Evolutionary conservation across 2,888 invertebrate genomes (phyloP), one percentile per base, ranked within the genome.

Genomic region (Stenoptilia bipunctidactyla): DNA sequence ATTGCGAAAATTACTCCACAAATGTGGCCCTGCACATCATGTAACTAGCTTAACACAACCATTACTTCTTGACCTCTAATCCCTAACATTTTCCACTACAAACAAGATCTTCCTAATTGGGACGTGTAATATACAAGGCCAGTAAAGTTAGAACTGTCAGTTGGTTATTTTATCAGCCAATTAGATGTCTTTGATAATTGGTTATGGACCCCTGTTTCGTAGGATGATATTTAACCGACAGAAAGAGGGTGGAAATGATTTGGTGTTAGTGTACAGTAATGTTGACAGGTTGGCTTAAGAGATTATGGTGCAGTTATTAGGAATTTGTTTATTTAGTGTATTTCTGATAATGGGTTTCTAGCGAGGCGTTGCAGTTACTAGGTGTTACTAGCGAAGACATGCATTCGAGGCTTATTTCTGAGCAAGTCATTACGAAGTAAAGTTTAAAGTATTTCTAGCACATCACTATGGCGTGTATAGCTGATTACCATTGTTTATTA

Each of bases 1-100:
- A 82, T 80, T 82, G 74, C 73, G 70, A 77, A 80, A 82, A 82
- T 79, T 82, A 77, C 74, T 71, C 64, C 60, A 74, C 80, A 77
- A 82, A 82, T 80, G 79, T 71, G 75, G 71, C 76, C 66, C 71
- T 65, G 63, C 61, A 58, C 66, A 59, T 62, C 65, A 51, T 53
- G 58, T 77, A 79, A 77, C 77, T 61, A 61, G 66, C 75, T 74
- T 72, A 79, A 47, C 40, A 15, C 9, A 9, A 5, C 67, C 61
- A 60, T 38, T 43, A 40, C 50, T 46, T 43, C 45, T 46, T 47
- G 68, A 62, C 40, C 65, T 47, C 27, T 44, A 47, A 40, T 44
- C 45, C 41, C 49, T 36, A 41, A 41, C 33, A 41, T 15, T 40
- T 43, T 41, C 27, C 45, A 47, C 25, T 15, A 2, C 10, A 6